Base-by-base conservation (phyloP, 2,888 invertebrate species). In the Lasioglossum figueresi region DNA sequence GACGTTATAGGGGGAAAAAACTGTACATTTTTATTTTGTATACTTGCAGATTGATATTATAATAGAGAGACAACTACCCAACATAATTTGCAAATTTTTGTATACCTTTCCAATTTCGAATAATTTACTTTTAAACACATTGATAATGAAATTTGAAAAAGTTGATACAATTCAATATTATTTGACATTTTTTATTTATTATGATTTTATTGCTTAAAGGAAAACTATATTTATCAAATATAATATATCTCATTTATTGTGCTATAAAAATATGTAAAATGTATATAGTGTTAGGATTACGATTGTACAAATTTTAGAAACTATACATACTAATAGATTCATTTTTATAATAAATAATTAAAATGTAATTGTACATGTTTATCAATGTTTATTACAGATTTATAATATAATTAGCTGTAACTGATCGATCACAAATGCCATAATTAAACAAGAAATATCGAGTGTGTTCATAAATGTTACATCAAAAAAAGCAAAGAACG, bases 311-410 rank as follows among this genome's bases (percentile, higher is more conserved):
- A 71, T 19, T 37, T 71, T 27, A 43, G 19, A 31, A 48, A 34
- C 27, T 66, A 52, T 68, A 68, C 16, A 52, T 68, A 68, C 16
- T 74, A 23, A 68, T 56, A 37, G 23, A 63, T 27, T 75, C 34
- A 59, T 40, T 76, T 80, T 63, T 43, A 52, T 76, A 76, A 83
- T 72, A 76, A 80, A 80, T 37, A 5, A 19, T 66, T 63, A 63
- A 59, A 80, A 79, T 71, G 27, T 23, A 40, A 52, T 4, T 66
- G n/a, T 71, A 59, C 52, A 14, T 40, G 40, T 37, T 52, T 68
- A 45, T 52, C 27, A 14, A n/a, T 31, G 31, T 27, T 45, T 76
- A 76, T 27, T 73, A 52, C 31, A 27, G 19, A 19, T 48, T 27
- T 73, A 2, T 27, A 48, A 23, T 31, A 52, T n/a, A n/a, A n/a